phyloP scores from a whole-genome alignment of 2,113 vertebrate species.

The Amphilophus citrinellus region DNA sequence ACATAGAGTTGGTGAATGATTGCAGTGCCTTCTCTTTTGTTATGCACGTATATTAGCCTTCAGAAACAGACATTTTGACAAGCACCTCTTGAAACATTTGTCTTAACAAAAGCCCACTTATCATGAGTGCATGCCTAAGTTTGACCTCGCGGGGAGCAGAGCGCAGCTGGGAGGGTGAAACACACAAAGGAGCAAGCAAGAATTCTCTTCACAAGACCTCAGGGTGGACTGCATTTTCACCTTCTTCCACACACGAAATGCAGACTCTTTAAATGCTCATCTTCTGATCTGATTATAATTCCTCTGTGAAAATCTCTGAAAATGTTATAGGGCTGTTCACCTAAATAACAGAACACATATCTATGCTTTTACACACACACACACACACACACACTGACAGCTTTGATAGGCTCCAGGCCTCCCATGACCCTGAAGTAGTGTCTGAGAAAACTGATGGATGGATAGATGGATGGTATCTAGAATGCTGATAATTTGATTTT shows the following conservation, averaged over 20 bases:
- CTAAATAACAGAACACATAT: not conserved
- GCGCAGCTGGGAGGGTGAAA: conserved; percentile 21
- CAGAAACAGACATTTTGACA: conserved; percentile 52
- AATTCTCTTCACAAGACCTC: conserved; percentile 13
- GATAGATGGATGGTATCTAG: not conserved
- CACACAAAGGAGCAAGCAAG: not conserved
- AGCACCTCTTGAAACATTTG: conserved; percentile 62
- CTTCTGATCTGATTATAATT: not conserved
- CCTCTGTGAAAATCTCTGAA: not conserved
- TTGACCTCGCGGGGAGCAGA: conserved; percentile 47
- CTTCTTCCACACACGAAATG: conserved; percentile 29
- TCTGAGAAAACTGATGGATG: not conserved
- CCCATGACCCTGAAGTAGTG: not conserved
- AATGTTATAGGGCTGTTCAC: not conserved
- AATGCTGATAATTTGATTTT: not conserved
- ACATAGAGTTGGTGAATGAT: conserved; percentile 43
- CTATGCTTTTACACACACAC: not conserved
- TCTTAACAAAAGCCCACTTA: conserved; percentile 62
- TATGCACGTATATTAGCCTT: conserved; percentile 62
- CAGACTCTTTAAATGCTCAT: conserved; percentile 5
- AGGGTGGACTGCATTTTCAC: conserved; percentile 12
- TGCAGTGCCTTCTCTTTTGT: conserved; percentile 42
- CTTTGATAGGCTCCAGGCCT: not conserved
- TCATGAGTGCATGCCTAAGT: conserved; percentile 46
- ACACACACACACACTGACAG: not conserved